phyloP scores from a whole-genome alignment of 2,797 vertebrate species.

The Rhabdophis nuchalis region DNA sequence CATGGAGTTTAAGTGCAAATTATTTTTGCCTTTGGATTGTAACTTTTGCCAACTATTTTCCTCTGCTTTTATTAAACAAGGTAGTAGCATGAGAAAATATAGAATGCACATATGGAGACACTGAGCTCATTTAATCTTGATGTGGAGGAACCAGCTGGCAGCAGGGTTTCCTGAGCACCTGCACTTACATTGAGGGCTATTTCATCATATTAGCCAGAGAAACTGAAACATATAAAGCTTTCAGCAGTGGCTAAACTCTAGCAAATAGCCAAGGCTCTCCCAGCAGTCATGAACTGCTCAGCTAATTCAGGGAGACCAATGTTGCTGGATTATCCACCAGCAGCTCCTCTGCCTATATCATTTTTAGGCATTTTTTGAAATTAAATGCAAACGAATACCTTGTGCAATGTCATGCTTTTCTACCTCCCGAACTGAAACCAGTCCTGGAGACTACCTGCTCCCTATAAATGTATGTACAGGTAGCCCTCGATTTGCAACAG shows the following conservation, averaged over 20 bases:
- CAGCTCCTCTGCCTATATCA: not conserved
- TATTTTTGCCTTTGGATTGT: not conserved
- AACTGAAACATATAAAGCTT: slow-evolving; percentile 18
- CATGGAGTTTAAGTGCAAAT: not conserved
- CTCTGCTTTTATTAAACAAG: not conserved
- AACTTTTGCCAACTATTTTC: not conserved
- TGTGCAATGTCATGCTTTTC: not conserved
- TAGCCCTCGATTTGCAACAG: too few relatives aligned
- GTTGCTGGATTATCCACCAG: not conserved
- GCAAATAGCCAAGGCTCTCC: slow-evolving; percentile 6
- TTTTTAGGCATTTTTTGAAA: not conserved
- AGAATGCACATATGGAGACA: not conserved
- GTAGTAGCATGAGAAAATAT: slow-evolving; percentile 13
- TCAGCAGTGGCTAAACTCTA: not conserved
- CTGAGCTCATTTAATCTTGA: slow-evolving; percentile 28
- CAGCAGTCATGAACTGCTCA: not conserved
- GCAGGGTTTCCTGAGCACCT: slow-evolving; percentile 51
- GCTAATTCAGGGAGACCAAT: not conserved
- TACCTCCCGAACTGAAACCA: not conserved
- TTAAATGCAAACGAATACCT: not conserved
- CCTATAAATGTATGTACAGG: not conserved
- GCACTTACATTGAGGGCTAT: slow-evolving; percentile 26
- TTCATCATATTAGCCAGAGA: slow-evolving; percentile 19
- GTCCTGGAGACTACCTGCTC: not conserved
- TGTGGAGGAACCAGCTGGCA: slow-evolving; percentile 30